phyloP scores from a whole-genome alignment of 2,888 invertebrate genomes.

The Oligia latruncula region DNA sequence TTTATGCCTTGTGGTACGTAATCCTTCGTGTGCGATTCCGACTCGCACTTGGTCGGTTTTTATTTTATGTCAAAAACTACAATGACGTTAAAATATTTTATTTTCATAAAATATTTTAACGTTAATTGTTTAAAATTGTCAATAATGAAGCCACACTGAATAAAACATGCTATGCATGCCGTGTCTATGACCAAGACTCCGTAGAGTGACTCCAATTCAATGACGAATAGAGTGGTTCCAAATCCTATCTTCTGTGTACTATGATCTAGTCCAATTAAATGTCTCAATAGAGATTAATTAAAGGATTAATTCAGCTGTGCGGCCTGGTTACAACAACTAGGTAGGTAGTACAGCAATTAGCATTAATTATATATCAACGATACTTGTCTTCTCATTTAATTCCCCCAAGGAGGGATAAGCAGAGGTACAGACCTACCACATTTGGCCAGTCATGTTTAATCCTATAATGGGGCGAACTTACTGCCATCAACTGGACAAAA shows the following conservation, averaged over 20 bases:
- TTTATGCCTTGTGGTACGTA: too few relatives aligned
- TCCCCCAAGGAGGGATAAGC: too few relatives aligned
- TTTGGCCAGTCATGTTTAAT: too few relatives aligned
- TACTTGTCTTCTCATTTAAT: too few relatives aligned
- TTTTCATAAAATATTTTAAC: background rate
- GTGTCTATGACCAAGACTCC: background rate
- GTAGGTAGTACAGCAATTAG: background rate
- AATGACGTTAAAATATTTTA: too few relatives aligned
- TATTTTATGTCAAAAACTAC: background rate
- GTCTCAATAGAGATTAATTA: slow-evolving; percentile 20
- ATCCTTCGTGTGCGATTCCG: too few relatives aligned
- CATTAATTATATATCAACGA: background rate
- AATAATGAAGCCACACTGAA: background rate
- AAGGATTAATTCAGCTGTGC: background rate
- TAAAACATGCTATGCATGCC: background rate
- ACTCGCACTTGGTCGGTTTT: background rate
- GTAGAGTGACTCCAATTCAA: background rate
- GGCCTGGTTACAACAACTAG: slow-evolving; percentile 12
- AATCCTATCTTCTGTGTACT: background rate
- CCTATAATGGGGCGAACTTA: too few relatives aligned
- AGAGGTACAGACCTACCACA: too few relatives aligned
- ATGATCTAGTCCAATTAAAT: slow-evolving; percentile 26
- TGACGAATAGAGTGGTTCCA: background rate
- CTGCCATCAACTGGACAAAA: too few relatives aligned
- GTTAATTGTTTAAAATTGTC: background rate